A percentile compares a stretch with the other conserved stretches of the same genome.
Evolutionary conservation across 2,797 vertebrate species (phyloP).

Genomic region (Graptemys geographica): DNA sequence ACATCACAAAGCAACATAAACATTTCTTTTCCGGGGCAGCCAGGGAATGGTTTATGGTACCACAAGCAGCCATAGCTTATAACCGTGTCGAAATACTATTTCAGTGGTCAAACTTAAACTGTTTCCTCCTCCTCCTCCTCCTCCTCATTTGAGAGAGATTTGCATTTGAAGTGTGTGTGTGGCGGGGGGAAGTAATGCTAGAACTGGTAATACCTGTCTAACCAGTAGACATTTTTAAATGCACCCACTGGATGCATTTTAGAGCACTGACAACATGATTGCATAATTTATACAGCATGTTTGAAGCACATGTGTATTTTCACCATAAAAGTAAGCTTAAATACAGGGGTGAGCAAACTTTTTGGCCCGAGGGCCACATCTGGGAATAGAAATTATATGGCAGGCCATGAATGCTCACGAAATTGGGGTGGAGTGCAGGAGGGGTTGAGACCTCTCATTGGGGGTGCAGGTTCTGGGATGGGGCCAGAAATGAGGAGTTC

Average conservation of each 20-base stretch:
- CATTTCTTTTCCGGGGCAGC: slow-evolving; percentile 51
- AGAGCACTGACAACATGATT: not conserved
- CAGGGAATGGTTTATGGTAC: slow-evolving; percentile 50
- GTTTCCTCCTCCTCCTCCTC: not conserved
- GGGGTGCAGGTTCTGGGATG: too few species aligned
- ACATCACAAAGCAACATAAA: slow-evolving; percentile 67
- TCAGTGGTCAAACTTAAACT: not conserved
- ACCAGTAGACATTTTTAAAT: not conserved
- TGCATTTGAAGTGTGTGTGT: not conserved
- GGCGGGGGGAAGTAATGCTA: not conserved
- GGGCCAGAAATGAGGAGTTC: too few species aligned
- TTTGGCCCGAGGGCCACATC: too few species aligned
- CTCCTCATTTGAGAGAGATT: not conserved
- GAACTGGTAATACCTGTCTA: not conserved
- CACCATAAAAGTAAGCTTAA: not conserved
- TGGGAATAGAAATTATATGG: too few species aligned
- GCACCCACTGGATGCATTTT: not conserved
- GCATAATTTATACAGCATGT: not conserved
- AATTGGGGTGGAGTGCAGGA: too few species aligned
- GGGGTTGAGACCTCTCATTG: too few species aligned
- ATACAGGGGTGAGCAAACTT: not conserved
- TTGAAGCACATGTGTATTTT: not conserved
- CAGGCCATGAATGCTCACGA: too few species aligned
- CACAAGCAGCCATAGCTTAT: slow-evolving; percentile 40
- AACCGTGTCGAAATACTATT: slow-evolving; percentile 46